Evolutionary conservation across 2,113 vertebrate species (phyloP).

Genomic region (Oenanthe melanoleuca): DNA sequence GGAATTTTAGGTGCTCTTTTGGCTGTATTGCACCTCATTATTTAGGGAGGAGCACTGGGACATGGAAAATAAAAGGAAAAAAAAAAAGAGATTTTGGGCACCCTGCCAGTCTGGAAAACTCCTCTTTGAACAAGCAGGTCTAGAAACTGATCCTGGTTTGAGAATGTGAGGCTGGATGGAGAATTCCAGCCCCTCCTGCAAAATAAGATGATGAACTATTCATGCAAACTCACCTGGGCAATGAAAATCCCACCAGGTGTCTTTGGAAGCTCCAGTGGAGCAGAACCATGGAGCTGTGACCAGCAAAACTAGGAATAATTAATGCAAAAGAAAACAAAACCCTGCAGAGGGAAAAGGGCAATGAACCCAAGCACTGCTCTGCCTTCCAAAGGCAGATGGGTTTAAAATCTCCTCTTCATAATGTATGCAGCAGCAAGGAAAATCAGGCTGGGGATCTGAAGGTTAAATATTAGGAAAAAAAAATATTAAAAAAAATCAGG

Average conservation of each 20-base stretch:
- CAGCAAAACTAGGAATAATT: not conserved
- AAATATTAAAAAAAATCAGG: not conserved
- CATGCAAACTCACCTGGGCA: not conserved
- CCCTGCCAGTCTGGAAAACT: not conserved
- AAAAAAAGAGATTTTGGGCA: not conserved
- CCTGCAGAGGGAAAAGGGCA: not conserved
- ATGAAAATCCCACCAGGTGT: not conserved
- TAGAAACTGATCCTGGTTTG: not conserved
- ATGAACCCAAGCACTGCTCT: not conserved
- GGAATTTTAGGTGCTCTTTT: not conserved
- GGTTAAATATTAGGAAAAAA: not conserved
- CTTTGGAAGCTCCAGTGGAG: not conserved
- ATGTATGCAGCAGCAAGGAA: not conserved
- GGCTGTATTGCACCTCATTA: fast-evolving
- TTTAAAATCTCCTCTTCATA: slow-evolving; percentile 50
- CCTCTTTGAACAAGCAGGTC: not conserved
- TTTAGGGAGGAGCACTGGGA: not conserved
- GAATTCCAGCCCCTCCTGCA: not conserved
- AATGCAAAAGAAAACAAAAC: not conserved
- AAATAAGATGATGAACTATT: not conserved
- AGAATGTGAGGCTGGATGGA: not conserved
- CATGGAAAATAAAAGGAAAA: not conserved
- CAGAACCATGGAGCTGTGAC: not conserved
- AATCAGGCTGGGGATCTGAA: not conserved
- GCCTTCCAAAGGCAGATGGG: not conserved